Conservation (phyloP, 2,888 invertebrate species). For the Mythimna ferrago region DNA sequence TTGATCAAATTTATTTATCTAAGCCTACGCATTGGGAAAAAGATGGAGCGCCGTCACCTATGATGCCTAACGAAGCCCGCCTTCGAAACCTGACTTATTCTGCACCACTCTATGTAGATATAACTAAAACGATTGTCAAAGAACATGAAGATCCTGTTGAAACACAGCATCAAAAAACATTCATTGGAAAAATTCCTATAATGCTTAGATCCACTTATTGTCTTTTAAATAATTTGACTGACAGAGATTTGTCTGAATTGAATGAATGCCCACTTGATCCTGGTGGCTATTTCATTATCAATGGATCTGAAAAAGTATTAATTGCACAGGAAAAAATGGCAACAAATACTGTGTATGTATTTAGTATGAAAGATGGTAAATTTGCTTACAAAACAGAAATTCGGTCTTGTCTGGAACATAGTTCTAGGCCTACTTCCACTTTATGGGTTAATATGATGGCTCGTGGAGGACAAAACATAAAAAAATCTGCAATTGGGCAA, state of each 20-base stretch:
- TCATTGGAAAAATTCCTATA: constrained; percentile 98
- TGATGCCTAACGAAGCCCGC: constrained; percentile 99
- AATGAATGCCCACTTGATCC: constrained; percentile 99
- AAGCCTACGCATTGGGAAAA: constrained; percentile 99
- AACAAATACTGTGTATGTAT: constrained; percentile 99
- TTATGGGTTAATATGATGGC: constrained; percentile 99
- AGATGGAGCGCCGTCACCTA: constrained; percentile 99
- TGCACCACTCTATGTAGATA: constrained; percentile 99
- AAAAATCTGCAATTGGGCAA: constrained; percentile 99
- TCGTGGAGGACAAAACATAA: constrained; percentile 99
- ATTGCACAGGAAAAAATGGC: constrained; percentile 99
- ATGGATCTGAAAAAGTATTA: constrained; percentile 99
- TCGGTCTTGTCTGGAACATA: constrained; percentile 93
- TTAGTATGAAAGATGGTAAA: constrained; percentile 99
- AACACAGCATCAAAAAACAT: constrained; percentile 94
- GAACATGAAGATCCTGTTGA: constrained; percentile 97
- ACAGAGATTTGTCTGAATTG: constrained; percentile 99
- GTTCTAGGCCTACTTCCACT: constrained; percentile 98
- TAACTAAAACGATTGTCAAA: constrained; percentile 98
- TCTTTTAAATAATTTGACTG: constrained; percentile 97
- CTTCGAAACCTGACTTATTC: constrained; percentile 99
- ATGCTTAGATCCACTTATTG: constrained; percentile 99
- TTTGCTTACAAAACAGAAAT: constrained; percentile 99
- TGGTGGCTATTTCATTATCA: constrained; percentile 99
- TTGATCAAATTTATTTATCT: constrained; percentile 99